Evolutionary conservation across 2,888 invertebrate genomes (phyloP).

Genomic region (Nemotelus nigrinus): DNA sequence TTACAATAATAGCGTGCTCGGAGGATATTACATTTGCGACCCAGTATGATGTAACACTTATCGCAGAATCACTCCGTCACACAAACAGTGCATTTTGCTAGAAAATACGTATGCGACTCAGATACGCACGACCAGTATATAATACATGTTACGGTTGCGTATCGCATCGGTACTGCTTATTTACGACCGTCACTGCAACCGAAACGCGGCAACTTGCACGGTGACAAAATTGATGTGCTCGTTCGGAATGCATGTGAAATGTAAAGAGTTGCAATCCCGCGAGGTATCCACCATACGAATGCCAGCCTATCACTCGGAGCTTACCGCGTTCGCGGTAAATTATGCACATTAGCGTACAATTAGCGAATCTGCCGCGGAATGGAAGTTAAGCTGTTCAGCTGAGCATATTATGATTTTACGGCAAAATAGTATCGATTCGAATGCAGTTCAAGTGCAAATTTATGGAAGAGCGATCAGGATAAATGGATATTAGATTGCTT

Average conservation of each 20-base stretch:
- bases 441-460: conserved; percentile 34
- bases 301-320: not conserved
- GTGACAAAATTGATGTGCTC: conserved; percentile 39
- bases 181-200: not conserved
- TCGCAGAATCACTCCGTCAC: not conserved
- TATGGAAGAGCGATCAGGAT: conserved; percentile 4
- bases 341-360: conserved; percentile 35
- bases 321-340: conserved; percentile 24
- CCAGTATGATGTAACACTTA: conserved; percentile 11
- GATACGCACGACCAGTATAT: not conserved
- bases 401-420: conserved; percentile 24
- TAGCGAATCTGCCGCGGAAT: conserved; percentile 28
- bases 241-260: conserved; percentile 25
- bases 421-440: conserved; percentile 15
- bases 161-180: not conserved
- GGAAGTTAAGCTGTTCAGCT: conserved; percentile 14
- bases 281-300: not conserved
- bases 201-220: not conserved
- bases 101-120: not conserved
- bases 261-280: not conserved
- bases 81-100: not conserved
- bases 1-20: conserved; percentile 35
- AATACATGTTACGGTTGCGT: conserved; percentile 1
- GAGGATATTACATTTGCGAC: conserved; percentile 13
- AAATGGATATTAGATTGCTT: conserved; percentile 9